Evolutionary conservation across 2,888 invertebrate genomes (phyloP), one percentile per base, ranked within the genome.

Genomic region (Polydesmus complanatus): DNA sequence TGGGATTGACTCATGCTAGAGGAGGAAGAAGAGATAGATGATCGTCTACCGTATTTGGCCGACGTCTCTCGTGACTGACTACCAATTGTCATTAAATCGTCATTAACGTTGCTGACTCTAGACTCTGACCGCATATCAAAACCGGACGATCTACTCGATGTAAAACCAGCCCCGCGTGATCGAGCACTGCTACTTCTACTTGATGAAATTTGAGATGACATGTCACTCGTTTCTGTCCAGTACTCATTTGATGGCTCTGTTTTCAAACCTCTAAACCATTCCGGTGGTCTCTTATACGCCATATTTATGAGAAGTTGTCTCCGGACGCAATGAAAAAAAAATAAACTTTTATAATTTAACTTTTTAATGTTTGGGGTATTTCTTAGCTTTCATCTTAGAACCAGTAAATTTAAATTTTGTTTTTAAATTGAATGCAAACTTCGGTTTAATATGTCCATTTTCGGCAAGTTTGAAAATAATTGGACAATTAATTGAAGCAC

Each of bases 21-120:
- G 22, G 5, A 11, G n/a, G 51, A 19, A 3, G 51, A 51, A n/a
- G n/a, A 14, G 22, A 52, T n/a, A 11, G 25, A 53, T 11, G 62
- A 57, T 3, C 62, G 51, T 27, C 62, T 25, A n/a, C 62, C 62
- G 27, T 62, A 58, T 58, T 27, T 54, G 1, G 62, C 62, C 1
- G 62, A 62, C 18, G 37, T 53, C 27, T 62, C 62, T 18, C 62
- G 58, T 18, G 54, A 49, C 1, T 50, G 54, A 37, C 14, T 5
- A 37, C 8, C 14, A 5, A 5, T 14, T 5, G 5, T 37, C 14
- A 37, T 5, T 37, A 14, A 37, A 14, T 37, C 37, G 37, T 5
- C 37, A 37, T 37, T 14, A 14, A 8, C 37, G 37, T 37, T 37
- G 14, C 14, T 37, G 37, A 37, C 5, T 14, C 5, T 37, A 8